phyloP scores from a whole-genome alignment of 2,113 vertebrate genomes.

The Coracopsis vasa region DNA sequence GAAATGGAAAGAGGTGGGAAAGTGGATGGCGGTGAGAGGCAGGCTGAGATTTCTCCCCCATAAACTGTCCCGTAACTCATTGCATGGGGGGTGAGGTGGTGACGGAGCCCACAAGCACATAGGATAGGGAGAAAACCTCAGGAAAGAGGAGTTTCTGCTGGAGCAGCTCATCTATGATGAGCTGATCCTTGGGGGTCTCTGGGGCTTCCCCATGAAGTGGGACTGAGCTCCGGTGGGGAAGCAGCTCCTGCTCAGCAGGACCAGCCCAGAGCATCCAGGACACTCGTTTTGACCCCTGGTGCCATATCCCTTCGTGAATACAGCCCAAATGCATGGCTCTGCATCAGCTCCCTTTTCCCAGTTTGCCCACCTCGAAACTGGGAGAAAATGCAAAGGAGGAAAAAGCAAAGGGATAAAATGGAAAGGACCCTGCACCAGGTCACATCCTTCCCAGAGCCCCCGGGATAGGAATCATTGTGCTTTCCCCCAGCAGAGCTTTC shows the following conservation, averaged over 20 bases:
- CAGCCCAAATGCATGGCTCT: accelerated
- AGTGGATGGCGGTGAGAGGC: background rate
- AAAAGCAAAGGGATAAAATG: background rate
- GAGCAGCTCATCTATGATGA: background rate
- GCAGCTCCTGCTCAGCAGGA: background rate
- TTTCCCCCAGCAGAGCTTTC: background rate
- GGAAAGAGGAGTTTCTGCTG: background rate
- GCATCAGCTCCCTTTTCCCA: background rate
- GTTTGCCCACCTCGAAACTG: accelerated
- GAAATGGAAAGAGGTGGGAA: background rate
- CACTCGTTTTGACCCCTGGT: background rate
- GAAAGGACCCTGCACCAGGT: background rate
- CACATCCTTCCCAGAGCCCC: accelerated
- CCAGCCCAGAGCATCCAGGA: background rate
- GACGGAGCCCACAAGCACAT: accelerated
- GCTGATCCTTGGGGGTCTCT: background rate
- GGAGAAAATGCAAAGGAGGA: background rate
- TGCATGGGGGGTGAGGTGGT: background rate
- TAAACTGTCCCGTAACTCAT: accelerated
- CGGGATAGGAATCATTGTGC: background rate
- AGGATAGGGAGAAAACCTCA: background rate
- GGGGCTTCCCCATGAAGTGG: background rate
- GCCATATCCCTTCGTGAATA: accelerated
- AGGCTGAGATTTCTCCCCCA: background rate
- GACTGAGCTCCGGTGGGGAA: accelerated